A percentile compares a stretch with the other conserved stretches of the same genome.
phyloP scores from a whole-genome alignment of 2,888 invertebrate species.

The Alloscopus bannaensis region DNA sequence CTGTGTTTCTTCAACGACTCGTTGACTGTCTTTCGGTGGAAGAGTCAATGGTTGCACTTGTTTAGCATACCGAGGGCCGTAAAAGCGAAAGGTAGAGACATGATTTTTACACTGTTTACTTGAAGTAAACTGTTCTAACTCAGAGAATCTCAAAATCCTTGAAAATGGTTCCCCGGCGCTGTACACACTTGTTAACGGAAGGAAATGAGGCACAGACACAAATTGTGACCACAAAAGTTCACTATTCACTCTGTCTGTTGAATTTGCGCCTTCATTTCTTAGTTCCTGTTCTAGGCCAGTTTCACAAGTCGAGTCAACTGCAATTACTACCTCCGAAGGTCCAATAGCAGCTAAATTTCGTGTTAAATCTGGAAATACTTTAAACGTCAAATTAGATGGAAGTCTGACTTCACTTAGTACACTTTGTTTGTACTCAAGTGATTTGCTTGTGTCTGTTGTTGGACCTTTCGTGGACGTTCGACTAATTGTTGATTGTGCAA shows the following conservation, averaged over 20 bases:
- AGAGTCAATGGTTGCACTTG: slow-evolving; percentile 12
- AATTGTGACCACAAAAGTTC: slow-evolving; percentile 1
- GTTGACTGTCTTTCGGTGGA: slow-evolving; percentile 1
- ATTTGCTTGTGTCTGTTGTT: too few relatives aligned
- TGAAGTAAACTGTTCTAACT: slow-evolving; percentile 29
- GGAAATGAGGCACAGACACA: slow-evolving; percentile 35
- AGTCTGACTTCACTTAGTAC: too few relatives aligned
- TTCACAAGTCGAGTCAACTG: slow-evolving; percentile 30
- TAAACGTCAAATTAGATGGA: slow-evolving; percentile 38
- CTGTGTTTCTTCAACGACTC: slow-evolving; percentile 9
- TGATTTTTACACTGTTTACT: slow-evolving; percentile 13
- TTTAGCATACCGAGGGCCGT: slow-evolving; percentile 38
- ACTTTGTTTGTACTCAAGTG: too few relatives aligned
- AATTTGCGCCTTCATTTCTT: not conserved
- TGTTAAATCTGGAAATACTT: slow-evolving; percentile 30
- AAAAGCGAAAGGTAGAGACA: slow-evolving; percentile 22
- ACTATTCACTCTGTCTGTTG: not conserved
- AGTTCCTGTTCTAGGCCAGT: slow-evolving; percentile 9
- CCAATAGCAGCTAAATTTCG: slow-evolving; percentile 37
- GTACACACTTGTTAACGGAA: slow-evolving; percentile 33
- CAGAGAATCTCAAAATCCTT: slow-evolving; percentile 23
- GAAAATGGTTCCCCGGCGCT: slow-evolving; percentile 38
- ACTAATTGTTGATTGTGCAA: too few relatives aligned
- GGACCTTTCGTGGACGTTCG: too few relatives aligned
- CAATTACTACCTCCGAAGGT: slow-evolving; percentile 33